Evolutionary conservation across 2,113 vertebrate genomes (phyloP).

Genomic region (Gambusia holbrooki): DNA sequence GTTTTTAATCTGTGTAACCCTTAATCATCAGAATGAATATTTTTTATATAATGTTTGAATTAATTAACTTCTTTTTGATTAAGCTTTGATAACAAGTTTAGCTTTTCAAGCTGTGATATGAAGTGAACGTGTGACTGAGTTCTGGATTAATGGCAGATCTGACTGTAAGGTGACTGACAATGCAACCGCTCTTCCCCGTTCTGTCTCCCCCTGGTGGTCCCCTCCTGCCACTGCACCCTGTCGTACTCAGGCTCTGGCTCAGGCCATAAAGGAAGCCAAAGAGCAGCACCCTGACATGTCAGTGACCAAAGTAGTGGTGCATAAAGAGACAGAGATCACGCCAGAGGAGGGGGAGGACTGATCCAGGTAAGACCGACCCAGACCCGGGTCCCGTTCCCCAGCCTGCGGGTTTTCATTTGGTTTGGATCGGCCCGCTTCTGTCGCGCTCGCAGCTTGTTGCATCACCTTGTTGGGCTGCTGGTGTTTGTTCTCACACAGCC

Average conservation of each 20-base stretch:
- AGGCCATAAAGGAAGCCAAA: conserved; percentile 99
- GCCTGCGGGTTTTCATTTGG: conserved; percentile 35
- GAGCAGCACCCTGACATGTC: conserved; percentile 99
- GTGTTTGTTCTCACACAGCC: conserved; percentile 27
- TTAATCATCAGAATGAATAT: background rate
- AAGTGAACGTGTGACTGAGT: conserved; percentile 27
- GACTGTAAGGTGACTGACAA: conserved; percentile 58
- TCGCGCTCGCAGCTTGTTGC: conserved; percentile 57
- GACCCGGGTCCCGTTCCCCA: conserved; percentile 59
- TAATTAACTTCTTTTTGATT: background rate
- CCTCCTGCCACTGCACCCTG: conserved; percentile 57
- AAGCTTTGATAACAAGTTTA: background rate
- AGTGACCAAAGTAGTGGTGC: conserved; percentile 99
- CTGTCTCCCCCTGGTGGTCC: conserved; percentile 89
- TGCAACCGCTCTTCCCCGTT: conserved; percentile 82
- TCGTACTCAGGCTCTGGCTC: conserved; percentile 95
- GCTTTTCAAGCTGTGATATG: background rate
- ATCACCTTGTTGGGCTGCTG: conserved; percentile 45
- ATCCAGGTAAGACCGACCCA: conserved; percentile 90
- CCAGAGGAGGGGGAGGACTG: conserved; percentile 95
- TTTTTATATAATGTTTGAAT: background rate
- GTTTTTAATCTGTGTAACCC: background rate
- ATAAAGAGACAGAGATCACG: conserved; percentile 99
- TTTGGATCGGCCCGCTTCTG: conserved; percentile 47
- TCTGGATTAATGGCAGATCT: conserved; percentile 52